Evolutionary conservation across 2,113 vertebrate species (phyloP), one percentile per base, ranked within the genome.

Genomic region (Asarcornis scutulata): DNA sequence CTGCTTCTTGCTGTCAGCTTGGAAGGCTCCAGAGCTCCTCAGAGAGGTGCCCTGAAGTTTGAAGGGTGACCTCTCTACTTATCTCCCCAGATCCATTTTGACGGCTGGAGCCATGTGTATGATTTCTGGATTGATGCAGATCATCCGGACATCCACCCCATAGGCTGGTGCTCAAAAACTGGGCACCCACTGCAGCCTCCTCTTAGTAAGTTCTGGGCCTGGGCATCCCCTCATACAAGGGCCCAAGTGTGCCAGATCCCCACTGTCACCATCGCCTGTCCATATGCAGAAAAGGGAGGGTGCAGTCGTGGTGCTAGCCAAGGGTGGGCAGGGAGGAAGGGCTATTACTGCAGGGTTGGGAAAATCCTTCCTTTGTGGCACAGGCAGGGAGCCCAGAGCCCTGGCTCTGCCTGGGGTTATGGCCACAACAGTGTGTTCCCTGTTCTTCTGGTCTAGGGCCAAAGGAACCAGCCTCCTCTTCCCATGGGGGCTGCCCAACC

Each of bases 121-220:
- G 99, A 99, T 89, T 99, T 99, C 98, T 99, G 99, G 99, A 98
- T 99, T 74, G 99, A 99, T 55, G 98, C 98, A 0, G 99, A 99
- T 97, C 98, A 99, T 89, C 99, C 99, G 0, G 99, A 99, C 93
- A 98, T 99, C 94, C 99, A 99, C 81, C 99, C 99, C 2, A 98
- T 98, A 3, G 99, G 99, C 97, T 99, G 99, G 99, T 99, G 99
- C 95, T 99, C 99, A 74, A 98, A 98, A 89, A 99, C 99, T 0
- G 98, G 98, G 78, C 99, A 99, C 92, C 98, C 98, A 0, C 93
- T 99, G 62, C 99, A 99, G 96, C 98, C 98, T 72, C 98, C 99
- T 78, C 98, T 99, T 42, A 98, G 98, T 96, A 98, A 98, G 96
- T 86, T 96, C 71, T 96, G 90, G 1, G 0, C 36, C 56, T 56